Base-by-base conservation (phyloP, 2,797 vertebrate species). In the Urosaurus nigricauda region DNA sequence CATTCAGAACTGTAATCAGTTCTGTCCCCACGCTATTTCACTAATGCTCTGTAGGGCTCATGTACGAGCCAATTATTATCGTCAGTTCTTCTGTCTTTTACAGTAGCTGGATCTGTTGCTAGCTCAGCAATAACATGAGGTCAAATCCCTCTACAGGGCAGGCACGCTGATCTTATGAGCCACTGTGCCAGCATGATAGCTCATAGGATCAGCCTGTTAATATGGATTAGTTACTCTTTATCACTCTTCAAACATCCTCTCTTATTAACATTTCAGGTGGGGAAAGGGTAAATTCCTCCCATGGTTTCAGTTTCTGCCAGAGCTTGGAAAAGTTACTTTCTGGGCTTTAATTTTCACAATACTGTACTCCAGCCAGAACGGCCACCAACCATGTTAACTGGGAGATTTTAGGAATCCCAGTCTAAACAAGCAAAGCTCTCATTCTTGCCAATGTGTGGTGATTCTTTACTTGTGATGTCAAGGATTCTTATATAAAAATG, bases 171-270 rank as follows among this genome's bases (percentile, higher is more conserved):
- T 87, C 77, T 80, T 80, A 79, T 37, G 63, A 86, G 77, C 85
- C 63, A 68, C 32, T 37, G 13, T 86, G 85, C 47, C 63, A 70
- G 77, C 6, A 60, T 43, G 40, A 73, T 29, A n/a, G 56, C 85
- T 87, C 85, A 80, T 35, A 77, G 74, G 78, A 80, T 87, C 65
- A 87, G 65, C 47, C 47, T 19, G 63, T 80, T 87, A 87, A 80
- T 80, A 65, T 21, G 17, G 58, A 83, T 83, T 78, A 68, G 60
- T 56, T 77, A 51, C 26, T 43, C 73, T 88, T 88, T 65, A 83
- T 78, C 81, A 77, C 56, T 77, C 71, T 51, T 40, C 80, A 65
- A 68, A 83, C 43, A 83, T 83, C n/a, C 43, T 77, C 24, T 53
- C 56, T 77, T 58, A 65, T 40, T 12, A 6, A 29, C 71, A 53